Evolutionary conservation across 1,140 invertebrate species (phyloP).

Genomic region (Psilanteris sp.): DNA sequence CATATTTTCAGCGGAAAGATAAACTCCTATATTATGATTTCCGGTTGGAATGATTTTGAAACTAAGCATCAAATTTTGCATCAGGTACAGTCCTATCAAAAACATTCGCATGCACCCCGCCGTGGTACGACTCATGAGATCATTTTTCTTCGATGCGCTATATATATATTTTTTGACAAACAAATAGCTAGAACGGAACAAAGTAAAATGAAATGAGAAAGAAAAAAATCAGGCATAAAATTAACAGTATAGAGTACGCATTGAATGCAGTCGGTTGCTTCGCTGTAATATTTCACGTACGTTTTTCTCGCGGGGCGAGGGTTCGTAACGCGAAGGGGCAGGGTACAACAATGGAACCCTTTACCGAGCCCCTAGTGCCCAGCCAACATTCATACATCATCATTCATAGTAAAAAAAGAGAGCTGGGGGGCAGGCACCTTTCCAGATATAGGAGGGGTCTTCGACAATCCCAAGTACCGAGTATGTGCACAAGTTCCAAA

Average conservation of each 20-base stretch:
- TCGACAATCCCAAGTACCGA: constrained; percentile 42
- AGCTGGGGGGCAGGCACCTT: constrained; percentile 61
- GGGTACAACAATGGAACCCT: constrained; percentile 77
- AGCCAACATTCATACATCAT: constrained; percentile 80
- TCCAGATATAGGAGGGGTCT: constrained; percentile 52
- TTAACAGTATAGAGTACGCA: constrained; percentile 76
- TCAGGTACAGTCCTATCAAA: too few species aligned
- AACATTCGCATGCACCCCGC: too few species aligned
- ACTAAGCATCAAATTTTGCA: too few species aligned
- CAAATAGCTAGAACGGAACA: constrained; percentile 29
- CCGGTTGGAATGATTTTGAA: too few species aligned
- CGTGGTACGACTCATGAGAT: too few species aligned
- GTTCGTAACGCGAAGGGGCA: constrained; percentile 67
- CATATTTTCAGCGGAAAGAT: too few species aligned
- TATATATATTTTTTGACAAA: constrained; percentile 46
- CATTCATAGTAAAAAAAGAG: constrained; percentile 76
- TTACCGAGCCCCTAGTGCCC: constrained; percentile 77
- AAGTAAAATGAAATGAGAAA: constrained; percentile 54
- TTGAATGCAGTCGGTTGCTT: constrained; percentile 71
- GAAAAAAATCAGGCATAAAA: constrained; percentile 76
- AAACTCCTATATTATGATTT: too few species aligned
- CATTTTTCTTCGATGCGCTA: constrained; percentile 52
- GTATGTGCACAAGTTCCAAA: constrained; percentile 33
- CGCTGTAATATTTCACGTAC: constrained; percentile 75
- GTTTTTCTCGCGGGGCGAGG: constrained; percentile 66